A percentile compares a stretch with the other conserved stretches of the same genome.
Evolutionary conservation across 2,797 vertebrate species (phyloP).

Genomic region (Oreortyx pictus): DNA sequence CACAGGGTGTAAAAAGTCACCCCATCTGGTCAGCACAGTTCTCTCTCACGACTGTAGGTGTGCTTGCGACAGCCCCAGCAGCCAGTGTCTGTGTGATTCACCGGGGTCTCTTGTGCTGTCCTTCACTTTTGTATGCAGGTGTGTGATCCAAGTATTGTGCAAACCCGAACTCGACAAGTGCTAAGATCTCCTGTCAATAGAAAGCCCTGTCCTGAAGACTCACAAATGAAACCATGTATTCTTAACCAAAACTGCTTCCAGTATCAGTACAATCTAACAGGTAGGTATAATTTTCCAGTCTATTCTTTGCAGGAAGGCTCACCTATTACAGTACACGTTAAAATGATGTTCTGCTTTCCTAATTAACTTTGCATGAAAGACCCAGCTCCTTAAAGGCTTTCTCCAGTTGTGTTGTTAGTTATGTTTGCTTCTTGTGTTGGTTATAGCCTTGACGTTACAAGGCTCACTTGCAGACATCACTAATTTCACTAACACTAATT

Average conservation of each 20-base stretch:
- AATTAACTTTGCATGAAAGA: neutral
- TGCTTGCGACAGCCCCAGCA: neutral
- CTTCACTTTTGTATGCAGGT: constrained; percentile 75
- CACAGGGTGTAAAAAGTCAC: neutral
- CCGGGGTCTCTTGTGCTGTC: neutral
- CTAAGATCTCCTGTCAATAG: constrained; percentile 82
- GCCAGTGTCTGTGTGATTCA: neutral
- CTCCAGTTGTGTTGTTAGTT: neutral
- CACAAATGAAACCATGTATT: constrained; percentile 88
- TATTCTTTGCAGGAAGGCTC: neutral
- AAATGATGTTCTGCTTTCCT: neutral
- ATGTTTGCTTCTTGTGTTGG: neutral
- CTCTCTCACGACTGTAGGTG: fast-evolving
- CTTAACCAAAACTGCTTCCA: constrained; percentile 94
- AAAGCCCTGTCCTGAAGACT: constrained; percentile 85
- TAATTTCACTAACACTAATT: neutral
- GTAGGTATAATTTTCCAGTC: constrained; percentile 72
- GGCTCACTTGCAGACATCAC: neutral
- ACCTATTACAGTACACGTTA: neutral
- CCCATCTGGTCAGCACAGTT: neutral
- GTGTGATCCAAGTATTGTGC: constrained; percentile 82
- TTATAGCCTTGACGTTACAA: neutral
- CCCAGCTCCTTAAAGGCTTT: neutral
- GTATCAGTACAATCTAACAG: constrained; percentile 90
- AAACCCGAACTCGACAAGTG: constrained; percentile 86